Base-by-base conservation (phyloP, 2,113 vertebrate species). In the Tachysurus vachellii region DNA sequence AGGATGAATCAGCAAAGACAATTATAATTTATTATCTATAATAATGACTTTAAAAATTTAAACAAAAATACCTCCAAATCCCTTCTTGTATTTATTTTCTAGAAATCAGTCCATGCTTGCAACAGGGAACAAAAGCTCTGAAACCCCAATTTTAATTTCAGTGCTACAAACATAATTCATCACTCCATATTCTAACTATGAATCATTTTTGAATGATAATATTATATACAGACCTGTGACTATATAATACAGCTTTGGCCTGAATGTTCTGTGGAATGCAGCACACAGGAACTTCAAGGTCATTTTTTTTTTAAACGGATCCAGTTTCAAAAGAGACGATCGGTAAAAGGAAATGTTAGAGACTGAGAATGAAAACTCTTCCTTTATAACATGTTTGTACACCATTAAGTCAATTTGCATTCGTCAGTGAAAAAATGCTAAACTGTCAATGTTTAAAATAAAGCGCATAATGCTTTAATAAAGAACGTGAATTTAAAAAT, bases 231-330 rank as follows among this genome's bases (percentile, higher is more conserved):
- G 28, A 57, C 17, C 0, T 80, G 75, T 54, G 23, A 26, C 44
- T 53, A 16, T 53, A 16, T 79, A 79, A 54, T 2, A 17, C 75
- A 56, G 28, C 36, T 81, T 21, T 62, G 57, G 36, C 31, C n/a
- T 44, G 36, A 62, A 44, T 62, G 23, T 36, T 64, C 47, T 54
- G n/a, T 56, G 83, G 83, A 84, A 84, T 75, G 83, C 14, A 9
- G 68, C 66, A 84, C 83, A 44, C 68, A 57, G 50, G 31, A 73
- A 71, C 83, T 73, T 73, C 53, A 59, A 84, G 83, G 83, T 80
- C 79, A 42, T 31, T 19, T 42, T 26, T 56, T 17, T 50, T 50
- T 36, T 53, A 21, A 53, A 84, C 23, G 28, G 68, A 59, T 73
- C 68, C 21, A 12, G 53, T 73, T 84, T 73, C 68, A 59, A 84